Conservation (phyloP, 2,113 vertebrate genomes). For the Osmerus mordax region DNA sequence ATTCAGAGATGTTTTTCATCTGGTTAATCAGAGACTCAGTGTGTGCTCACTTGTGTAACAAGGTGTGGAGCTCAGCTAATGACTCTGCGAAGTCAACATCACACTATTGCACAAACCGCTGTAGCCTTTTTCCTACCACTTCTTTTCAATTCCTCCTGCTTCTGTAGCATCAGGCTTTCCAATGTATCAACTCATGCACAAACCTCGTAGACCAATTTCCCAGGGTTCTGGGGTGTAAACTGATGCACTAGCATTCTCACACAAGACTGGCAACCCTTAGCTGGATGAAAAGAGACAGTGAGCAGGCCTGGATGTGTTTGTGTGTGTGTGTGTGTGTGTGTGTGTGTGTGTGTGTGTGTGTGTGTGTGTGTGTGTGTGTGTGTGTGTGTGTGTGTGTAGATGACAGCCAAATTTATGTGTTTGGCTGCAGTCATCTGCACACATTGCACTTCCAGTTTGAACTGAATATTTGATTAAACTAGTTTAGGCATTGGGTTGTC, state of each 20-base stretch:
- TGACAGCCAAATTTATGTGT: too few species aligned
- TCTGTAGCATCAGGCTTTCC: not conserved
- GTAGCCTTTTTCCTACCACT: conserved; percentile 2
- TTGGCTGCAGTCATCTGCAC: too few species aligned
- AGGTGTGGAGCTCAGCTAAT: conserved; percentile 27
- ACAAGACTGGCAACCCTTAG: not conserved
- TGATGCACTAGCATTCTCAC: too few species aligned
- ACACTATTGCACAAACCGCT: conserved; percentile 13
- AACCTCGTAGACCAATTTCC: not conserved
- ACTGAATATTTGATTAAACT: too few species aligned
- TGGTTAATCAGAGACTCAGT: conserved; percentile 9
- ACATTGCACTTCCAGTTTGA: too few species aligned
- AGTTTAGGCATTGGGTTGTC: too few species aligned
- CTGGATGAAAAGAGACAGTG: not conserved
- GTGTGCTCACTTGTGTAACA: conserved; percentile 47
- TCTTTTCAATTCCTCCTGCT: not conserved
- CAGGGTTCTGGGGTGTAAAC: not conserved
- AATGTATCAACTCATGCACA: not conserved
- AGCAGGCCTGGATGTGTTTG: not conserved
- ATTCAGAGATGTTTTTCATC: conserved; percentile 15
- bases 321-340: not conserved
- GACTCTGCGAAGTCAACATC: conserved; percentile 19
- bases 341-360: not conserved
- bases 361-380: not conserved
- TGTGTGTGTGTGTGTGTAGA: too few species aligned